phyloP scores from a whole-genome alignment of 2,888 invertebrate genomes.

The Phlogophora meticulosa region DNA sequence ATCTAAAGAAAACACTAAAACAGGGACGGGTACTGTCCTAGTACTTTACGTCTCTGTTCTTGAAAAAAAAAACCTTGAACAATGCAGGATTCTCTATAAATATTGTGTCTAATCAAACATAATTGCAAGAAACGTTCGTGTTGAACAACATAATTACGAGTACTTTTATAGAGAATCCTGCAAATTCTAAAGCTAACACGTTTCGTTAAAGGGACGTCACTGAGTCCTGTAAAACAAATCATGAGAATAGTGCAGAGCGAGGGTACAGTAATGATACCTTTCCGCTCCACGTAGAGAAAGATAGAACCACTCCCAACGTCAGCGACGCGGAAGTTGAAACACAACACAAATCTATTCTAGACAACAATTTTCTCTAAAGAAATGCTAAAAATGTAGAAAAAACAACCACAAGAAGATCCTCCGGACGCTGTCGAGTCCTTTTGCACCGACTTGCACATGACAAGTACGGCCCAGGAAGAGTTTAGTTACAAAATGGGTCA shows the following conservation, averaged over 20 bases:
- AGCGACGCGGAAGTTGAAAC: slow-evolving; percentile 66
- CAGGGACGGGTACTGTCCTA: slow-evolving; percentile 83
- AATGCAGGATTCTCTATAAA: slow-evolving; percentile 71
- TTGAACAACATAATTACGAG: neutral
- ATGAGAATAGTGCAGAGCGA: slow-evolving; percentile 67
- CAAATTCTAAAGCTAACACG: slow-evolving; percentile 62
- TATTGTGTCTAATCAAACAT: neutral
- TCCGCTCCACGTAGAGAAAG: slow-evolving; percentile 70
- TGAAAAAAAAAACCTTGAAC: slow-evolving; percentile 55
- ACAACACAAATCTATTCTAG: slow-evolving; percentile 76
- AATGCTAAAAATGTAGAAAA: slow-evolving; percentile 67
- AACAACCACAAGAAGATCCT: slow-evolving; percentile 71
- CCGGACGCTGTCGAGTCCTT: slow-evolving; percentile 78
- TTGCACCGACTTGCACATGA: slow-evolving; percentile 87
- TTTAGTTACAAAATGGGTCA: slow-evolving; percentile 76
- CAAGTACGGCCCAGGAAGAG: slow-evolving; percentile 80
- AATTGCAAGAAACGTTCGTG: neutral
- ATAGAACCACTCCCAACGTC: slow-evolving; percentile 65
- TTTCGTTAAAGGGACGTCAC: slow-evolving; percentile 69
- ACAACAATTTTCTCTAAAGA: slow-evolving; percentile 73
- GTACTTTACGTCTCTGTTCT: slow-evolving; percentile 81
- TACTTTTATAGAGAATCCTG: slow-evolving; percentile 70
- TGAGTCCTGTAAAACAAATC: slow-evolving; percentile 71
- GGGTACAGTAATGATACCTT: slow-evolving; percentile 86
- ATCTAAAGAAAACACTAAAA: slow-evolving; percentile 74